Conservation (phyloP, 2,888 invertebrate species). For the Chromoteleia sp. region DNA sequence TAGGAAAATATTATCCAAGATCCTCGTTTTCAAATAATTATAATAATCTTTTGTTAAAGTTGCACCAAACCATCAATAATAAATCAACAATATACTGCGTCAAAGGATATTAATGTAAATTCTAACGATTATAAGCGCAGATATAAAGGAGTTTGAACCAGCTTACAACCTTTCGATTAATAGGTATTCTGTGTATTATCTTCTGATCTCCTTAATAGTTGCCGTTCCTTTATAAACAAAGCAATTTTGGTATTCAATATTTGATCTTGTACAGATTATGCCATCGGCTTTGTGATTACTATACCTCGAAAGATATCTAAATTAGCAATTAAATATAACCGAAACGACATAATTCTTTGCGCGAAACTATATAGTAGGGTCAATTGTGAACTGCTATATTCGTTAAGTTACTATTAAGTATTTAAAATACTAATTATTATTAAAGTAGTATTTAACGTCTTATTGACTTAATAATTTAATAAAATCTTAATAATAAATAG, state of each 20-base stretch:
- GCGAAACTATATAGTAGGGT: too few species aligned
- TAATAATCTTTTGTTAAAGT: conserved; percentile 28
- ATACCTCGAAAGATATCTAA: too few species aligned
- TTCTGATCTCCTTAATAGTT: conserved; percentile 44
- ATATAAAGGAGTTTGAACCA: conserved; percentile 23
- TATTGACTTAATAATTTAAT: too few species aligned
- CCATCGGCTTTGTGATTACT: background rate
- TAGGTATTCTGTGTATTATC: conserved; percentile 39
- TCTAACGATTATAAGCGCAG: conserved; percentile 28
- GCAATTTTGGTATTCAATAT: conserved; percentile 37
- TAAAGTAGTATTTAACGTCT: too few species aligned
- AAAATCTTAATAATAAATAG: too few species aligned
- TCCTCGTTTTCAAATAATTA: conserved; percentile 5
- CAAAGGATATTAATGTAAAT: conserved; percentile 50
- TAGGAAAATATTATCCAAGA: too few species aligned
- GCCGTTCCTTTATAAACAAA: conserved; percentile 33
- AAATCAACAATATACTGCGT: conserved; percentile 30
- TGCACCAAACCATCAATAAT: conserved; percentile 36
- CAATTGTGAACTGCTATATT: too few species aligned
- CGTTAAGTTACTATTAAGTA: too few species aligned
- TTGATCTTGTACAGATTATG: conserved; percentile 27
- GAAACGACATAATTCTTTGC: too few species aligned
- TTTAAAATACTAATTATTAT: too few species aligned
- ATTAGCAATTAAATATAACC: too few species aligned
- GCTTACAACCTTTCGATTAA: conserved; percentile 49